Conservation (phyloP, 1,140 invertebrate species). For the Drosophila mayri region DNA sequence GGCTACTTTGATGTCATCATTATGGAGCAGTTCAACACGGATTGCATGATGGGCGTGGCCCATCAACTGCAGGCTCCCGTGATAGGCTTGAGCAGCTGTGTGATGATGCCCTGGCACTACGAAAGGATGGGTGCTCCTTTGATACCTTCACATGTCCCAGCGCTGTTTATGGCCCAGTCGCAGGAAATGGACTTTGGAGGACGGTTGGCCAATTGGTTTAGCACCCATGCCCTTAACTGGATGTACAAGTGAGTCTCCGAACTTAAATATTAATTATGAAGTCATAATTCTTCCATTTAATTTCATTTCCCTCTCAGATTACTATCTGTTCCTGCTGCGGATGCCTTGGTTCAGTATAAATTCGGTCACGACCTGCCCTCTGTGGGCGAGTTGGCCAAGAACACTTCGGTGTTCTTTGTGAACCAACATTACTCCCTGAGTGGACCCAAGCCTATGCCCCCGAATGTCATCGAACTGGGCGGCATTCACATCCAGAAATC, state of each 20-base stretch:
- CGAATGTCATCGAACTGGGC: slow-evolving; percentile 89
- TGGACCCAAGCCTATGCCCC: slow-evolving; percentile 86
- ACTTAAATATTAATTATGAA: background rate
- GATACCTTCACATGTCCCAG: slow-evolving; percentile 87
- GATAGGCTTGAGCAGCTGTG: slow-evolving; percentile 86
- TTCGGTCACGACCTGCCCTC: slow-evolving; percentile 87
- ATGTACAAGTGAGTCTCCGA: slow-evolving; percentile 73
- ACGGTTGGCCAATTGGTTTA: slow-evolving; percentile 85
- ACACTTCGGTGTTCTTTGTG: slow-evolving; percentile 88
- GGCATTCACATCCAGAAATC: slow-evolving; percentile 88
- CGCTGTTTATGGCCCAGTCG: slow-evolving; percentile 86
- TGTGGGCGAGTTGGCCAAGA: slow-evolving; percentile 86
- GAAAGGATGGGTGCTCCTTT: slow-evolving; percentile 86
- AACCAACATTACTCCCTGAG: slow-evolving; percentile 88
- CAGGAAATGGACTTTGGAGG: slow-evolving; percentile 86
- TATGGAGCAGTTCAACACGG: slow-evolving; percentile 89
- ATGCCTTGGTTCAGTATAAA: slow-evolving; percentile 72
- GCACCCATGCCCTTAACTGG: slow-evolving; percentile 61
- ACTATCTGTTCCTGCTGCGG: slow-evolving; percentile 57
- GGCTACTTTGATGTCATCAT: slow-evolving; percentile 89
- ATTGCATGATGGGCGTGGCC: slow-evolving; percentile 88
- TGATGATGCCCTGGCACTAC: slow-evolving; percentile 87
- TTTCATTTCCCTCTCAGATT: slow-evolving; percentile 15
- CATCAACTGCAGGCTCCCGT: slow-evolving; percentile 88
- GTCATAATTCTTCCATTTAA: no score